These are phyloP conservation scores for Schizothorax lantsangensis DNA, from an alignment of 2,797 vertebrate genomes.

Conservation along the genomic window DNA sequence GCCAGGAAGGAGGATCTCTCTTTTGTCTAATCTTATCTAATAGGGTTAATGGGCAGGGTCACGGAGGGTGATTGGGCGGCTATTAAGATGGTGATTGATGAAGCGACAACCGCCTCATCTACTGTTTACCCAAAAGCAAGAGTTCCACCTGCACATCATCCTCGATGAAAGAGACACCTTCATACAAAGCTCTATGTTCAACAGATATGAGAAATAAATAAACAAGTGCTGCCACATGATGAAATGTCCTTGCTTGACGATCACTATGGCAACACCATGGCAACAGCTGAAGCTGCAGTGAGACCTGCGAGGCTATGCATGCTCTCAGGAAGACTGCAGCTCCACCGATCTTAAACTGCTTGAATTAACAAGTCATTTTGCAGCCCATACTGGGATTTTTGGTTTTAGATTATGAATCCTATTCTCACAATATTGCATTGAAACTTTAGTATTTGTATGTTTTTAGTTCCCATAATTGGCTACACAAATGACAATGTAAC, in stretches of 20 bases:
- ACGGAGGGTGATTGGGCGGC: background rate
- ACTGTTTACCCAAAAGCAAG: slow-evolving; percentile 33
- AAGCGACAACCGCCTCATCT: slow-evolving; percentile 23
- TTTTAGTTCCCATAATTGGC: background rate
- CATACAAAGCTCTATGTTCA: slow-evolving; percentile 50
- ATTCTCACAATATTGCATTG: background rate
- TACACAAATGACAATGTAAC: background rate
- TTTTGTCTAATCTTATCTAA: slow-evolving; percentile 29
- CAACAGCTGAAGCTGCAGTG: slow-evolving; percentile 73
- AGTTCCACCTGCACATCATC: slow-evolving; percentile 9
- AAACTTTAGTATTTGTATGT: background rate
- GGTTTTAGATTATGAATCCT: background rate
- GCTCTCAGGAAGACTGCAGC: slow-evolving; percentile 50
- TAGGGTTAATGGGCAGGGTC: slow-evolving; percentile 52
- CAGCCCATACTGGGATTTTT: background rate
- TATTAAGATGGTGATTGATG: slow-evolving; percentile 39
- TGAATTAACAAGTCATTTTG: background rate
- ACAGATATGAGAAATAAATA: slow-evolving; percentile 57
- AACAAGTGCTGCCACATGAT: slow-evolving; percentile 63
- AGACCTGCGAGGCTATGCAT: slow-evolving; percentile 62
- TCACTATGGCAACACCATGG: slow-evolving; percentile 73
- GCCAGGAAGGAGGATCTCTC: background rate
- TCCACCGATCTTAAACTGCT: slow-evolving; percentile 30
- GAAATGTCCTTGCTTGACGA: slow-evolving; percentile 68
- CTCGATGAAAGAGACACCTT: slow-evolving; percentile 46